Evolutionary conservation across 2,797 vertebrate species (phyloP).

Genomic region (Sebastes kiyomatsui): DNA sequence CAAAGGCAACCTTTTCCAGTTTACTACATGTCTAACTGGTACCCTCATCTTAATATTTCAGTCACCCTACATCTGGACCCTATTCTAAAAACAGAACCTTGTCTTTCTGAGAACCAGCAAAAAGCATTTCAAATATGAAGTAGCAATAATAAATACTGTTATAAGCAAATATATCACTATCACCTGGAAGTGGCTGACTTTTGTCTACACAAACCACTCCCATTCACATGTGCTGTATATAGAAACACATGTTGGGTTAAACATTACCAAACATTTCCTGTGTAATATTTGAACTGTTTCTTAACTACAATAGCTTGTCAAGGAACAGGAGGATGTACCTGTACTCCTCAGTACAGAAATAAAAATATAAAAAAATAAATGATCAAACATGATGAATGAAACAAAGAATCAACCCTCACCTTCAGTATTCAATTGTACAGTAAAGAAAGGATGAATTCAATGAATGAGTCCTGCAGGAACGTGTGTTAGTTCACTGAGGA

Average conservation of each 20-base stretch:
- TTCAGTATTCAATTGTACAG: neutral
- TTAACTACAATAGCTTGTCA: neutral
- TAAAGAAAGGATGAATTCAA: neutral
- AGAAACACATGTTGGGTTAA: neutral
- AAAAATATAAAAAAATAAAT: neutral
- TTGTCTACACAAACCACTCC: neutral
- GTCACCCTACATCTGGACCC: neutral
- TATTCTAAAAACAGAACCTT: neutral
- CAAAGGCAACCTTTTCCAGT: neutral
- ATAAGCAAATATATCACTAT: neutral
- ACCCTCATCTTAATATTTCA: neutral
- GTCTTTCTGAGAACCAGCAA: neutral
- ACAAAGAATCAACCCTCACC: neutral
- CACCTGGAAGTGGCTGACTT: neutral
- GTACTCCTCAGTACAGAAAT: no score
- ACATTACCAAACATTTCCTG: neutral
- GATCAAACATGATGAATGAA: neutral
- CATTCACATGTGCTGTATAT: no score
- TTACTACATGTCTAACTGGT: neutral
- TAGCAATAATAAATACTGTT: neutral
- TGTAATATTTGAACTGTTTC: neutral
- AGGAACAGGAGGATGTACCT: neutral
- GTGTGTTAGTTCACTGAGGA: neutral
- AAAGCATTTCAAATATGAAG: neutral
- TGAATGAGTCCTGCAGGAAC: neutral